Evolutionary conservation across 2,113 vertebrate genomes (phyloP).

Genomic region (Probosciger aterrimus): DNA sequence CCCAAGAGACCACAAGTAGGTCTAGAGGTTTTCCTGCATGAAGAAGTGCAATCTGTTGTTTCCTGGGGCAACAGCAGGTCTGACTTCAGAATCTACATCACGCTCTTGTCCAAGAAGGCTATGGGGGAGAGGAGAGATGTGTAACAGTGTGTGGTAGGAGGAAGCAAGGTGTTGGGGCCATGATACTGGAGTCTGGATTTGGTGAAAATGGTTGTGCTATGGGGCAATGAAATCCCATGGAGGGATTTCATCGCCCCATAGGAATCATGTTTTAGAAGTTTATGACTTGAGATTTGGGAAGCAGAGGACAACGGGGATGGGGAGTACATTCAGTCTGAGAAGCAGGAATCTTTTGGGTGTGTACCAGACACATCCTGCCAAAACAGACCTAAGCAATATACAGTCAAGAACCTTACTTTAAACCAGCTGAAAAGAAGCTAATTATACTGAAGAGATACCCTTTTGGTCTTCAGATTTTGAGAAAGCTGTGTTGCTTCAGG

Average conservation of each 20-base stretch:
- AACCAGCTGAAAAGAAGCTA: neutral
- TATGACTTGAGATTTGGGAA: neutral
- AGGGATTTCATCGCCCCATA: too few species aligned
- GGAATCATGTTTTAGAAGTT: neutral
- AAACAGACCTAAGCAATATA: neutral
- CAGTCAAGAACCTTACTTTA: neutral
- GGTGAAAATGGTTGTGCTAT: neutral
- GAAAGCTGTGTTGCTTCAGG: neutral
- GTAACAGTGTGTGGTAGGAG: neutral
- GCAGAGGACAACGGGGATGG: neutral
- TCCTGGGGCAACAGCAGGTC: neutral
- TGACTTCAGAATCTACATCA: neutral
- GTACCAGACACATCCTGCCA: neutral
- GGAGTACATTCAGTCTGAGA: neutral
- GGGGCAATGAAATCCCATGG: neutral
- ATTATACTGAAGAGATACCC: neutral
- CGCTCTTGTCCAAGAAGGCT: neutral
- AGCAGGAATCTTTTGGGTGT: neutral
- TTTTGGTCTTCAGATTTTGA: neutral
- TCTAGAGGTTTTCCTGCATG: neutral
- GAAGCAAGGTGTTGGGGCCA: neutral
- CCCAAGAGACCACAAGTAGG: neutral
- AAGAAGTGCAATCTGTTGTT: fast-evolving
- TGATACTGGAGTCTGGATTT: neutral
- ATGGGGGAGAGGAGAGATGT: neutral